phyloP scores from a whole-genome alignment of 2,888 invertebrate genomes.

The Junonia oenone region DNA sequence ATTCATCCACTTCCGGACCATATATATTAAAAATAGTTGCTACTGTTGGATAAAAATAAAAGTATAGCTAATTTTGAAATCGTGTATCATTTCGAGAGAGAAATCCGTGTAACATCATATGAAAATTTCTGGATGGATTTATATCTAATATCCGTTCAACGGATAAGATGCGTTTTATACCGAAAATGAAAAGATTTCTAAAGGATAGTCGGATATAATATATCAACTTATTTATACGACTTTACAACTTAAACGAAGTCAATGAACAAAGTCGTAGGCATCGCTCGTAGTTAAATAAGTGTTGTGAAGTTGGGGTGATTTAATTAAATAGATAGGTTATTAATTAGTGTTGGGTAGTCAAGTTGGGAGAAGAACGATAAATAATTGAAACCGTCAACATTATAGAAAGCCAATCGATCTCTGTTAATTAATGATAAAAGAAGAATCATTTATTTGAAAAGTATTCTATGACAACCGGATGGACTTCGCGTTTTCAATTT shows the following conservation, averaged over 20 bases:
- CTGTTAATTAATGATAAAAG: constrained; percentile 54
- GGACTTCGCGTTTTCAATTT: constrained; percentile 13
- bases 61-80: no score
- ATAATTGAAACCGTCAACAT: constrained; percentile 71
- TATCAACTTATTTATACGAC: no score
- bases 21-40: no score
- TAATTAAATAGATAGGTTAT: constrained; percentile 71
- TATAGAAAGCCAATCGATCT: constrained; percentile 63
- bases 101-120: no score
- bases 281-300: constrained; percentile 41
- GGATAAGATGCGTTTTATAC: no score
- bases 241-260: background rate
- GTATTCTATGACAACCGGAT: constrained; percentile 37
- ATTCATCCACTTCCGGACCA: no score
- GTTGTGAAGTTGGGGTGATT: constrained; percentile 50
- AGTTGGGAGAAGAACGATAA: constrained; percentile 54
- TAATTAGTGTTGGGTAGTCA: constrained; percentile 64
- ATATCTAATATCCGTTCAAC: no score
- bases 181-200: no score
- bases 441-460: constrained; percentile 43
- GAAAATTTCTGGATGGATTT: no score
- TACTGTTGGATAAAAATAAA: no score
- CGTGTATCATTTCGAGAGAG: no score
- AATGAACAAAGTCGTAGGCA: background rate
- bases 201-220: no score